Evolutionary conservation across 2,888 invertebrate genomes (phyloP), one percentile per base, ranked within the genome.

Genomic region (Xanthostigma xanthostigma): DNA sequence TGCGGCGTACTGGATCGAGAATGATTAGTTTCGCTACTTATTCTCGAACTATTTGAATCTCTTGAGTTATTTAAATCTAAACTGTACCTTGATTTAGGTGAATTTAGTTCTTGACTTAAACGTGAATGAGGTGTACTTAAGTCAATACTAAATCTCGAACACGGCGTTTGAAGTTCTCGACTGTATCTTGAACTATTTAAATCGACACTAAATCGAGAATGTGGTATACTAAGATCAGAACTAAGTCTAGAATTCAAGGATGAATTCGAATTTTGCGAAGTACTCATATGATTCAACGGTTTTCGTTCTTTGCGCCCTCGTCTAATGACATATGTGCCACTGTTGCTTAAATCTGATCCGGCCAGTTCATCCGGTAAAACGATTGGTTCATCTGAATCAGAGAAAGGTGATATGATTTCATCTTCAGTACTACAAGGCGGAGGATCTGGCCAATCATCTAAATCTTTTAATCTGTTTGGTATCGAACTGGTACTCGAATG

Each of bases 301-400:
- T 81, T 80, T 44, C 84, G 69, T 55, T 80, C 81, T 56, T 73
- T 75, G 59, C 82, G 78, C 44, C 84, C 84, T 53, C 82, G 78
- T 41, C 88, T 72, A 51, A 89, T 84, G 38, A 88, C 79, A 61
- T 88, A 89, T n/a, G 88, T 89, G 35, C 87, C 86, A 52, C 76
- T 73, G 37, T 74, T 72, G 36, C 75, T 71, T 58, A 79, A 65
- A 54, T 73, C 75, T 35, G 65, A 60, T 38, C 63, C 58, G 42
- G 60, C 59, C 14, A 70, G 58, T 54, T 64, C 66, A 34, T 48
- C 50, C 36, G 55, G 53, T 36, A 55, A 48, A 10, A 52, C 49
- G 13, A 53, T 49, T 11, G 50, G 52, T 35, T 67, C 67, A 48
- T 67, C 75, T 1, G 74, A 75, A 60, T 84, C 83, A 8, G 83